These are phyloP conservation scores for Planococcus citri DNA, from an alignment of 1,140 invertebrate species.

Conservation along the genomic window DNA sequence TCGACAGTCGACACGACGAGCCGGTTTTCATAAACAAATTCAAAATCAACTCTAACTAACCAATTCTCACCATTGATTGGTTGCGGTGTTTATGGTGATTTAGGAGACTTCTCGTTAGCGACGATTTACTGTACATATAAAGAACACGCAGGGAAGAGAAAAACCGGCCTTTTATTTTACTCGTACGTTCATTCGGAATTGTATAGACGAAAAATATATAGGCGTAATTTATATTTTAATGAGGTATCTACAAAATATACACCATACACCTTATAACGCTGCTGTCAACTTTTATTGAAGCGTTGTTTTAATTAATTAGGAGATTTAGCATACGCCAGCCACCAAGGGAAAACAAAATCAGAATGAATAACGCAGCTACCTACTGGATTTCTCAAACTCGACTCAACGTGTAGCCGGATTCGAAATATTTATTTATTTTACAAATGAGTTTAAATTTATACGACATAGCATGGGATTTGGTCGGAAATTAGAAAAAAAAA, in stretches of 20 bases:
- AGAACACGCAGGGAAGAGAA: too few relatives aligned
- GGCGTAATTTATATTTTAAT: constrained; percentile 8
- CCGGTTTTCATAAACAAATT: too few relatives aligned
- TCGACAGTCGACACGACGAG: too few relatives aligned
- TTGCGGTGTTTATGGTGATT: background rate
- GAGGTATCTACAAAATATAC: background rate
- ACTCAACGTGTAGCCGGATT: too few relatives aligned
- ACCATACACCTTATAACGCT: background rate
- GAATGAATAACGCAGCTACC: too few relatives aligned
- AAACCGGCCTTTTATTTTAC: background rate
- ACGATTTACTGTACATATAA: background rate
- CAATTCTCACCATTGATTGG: constrained; percentile 6
- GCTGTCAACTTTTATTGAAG: background rate
- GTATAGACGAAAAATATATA: background rate
- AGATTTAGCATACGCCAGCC: too few relatives aligned
- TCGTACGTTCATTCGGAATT: background rate
- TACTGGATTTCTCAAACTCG: too few relatives aligned
- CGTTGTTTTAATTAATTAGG: background rate
- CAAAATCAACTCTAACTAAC: background rate
- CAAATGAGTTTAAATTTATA: too few relatives aligned
- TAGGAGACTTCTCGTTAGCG: constrained; percentile 5
- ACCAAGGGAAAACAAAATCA: too few relatives aligned
- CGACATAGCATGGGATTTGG: too few relatives aligned
- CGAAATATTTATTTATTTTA: too few relatives aligned
- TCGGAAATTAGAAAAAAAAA: too few relatives aligned